Percentiles rank a stretch among this genome's conserved stretches.
These are phyloP conservation scores for Pseudomugil tenellus DNA, from an alignment of 2,797 vertebrate species.

Conservation along the genomic window DNA sequence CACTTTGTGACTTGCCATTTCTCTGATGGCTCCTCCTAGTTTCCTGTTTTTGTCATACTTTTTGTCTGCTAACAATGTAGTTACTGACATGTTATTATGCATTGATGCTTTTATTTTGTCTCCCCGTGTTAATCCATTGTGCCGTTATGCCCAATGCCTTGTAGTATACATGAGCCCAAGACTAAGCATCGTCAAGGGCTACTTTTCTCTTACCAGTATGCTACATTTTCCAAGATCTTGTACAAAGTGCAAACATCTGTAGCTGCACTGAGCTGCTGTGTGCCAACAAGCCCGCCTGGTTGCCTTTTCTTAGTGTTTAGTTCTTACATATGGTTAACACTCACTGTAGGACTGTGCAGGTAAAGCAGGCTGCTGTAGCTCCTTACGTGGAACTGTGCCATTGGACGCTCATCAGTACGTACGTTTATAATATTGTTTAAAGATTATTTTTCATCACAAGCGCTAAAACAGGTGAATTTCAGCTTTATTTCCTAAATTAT, in stretches of 20 bases:
- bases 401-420: conserved; percentile 14
- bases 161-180: conserved; percentile 29
- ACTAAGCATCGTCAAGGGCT: conserved; percentile 46
- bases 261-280: conserved; percentile 61
- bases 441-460: conserved; percentile 3
- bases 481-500: conserved; percentile 16
- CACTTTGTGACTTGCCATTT: conserved; percentile 26
- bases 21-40: conserved; percentile 34
- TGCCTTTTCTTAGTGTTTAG: conserved; percentile 62
- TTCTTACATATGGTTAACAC: conserved; percentile 36
- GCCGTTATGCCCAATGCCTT: conserved; percentile 76
- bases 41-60: conserved; percentile 33
- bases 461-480: conserved; percentile 11
- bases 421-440: conserved; percentile 15
- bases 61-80: conserved; percentile 42
- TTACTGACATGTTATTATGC: conserved; percentile 48
- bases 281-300: conserved; percentile 55
- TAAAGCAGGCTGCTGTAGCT: conserved; percentile 57
- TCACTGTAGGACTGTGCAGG: conserved; percentile 52
- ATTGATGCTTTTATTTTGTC: conserved; percentile 55
- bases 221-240: conserved; percentile 30
- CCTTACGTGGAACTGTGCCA: conserved; percentile 36
- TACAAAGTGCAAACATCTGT: conserved; percentile 49
- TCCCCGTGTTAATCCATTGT: conserved; percentile 69
- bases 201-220: conserved; percentile 47